Evolutionary conservation across 2,113 vertebrate genomes (phyloP).

Genomic region (Nibea coibor): DNA sequence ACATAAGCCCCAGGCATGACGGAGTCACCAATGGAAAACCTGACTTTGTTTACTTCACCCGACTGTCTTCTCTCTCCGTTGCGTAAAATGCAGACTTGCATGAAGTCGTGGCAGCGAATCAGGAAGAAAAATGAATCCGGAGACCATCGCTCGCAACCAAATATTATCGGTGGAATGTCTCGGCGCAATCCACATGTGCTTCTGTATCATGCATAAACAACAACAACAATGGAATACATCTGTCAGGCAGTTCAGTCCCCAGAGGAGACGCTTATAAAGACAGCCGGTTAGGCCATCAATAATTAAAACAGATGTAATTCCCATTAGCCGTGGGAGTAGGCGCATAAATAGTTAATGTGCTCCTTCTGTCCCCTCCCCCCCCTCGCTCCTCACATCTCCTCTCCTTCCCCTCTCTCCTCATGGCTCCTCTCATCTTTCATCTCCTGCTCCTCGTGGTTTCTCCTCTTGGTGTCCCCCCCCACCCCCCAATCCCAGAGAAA

Average conservation of each 20-base stretch:
- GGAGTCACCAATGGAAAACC: conserved; percentile 7
- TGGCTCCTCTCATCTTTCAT: conserved; percentile 32
- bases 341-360: conserved; percentile 84
- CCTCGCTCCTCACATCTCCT: conserved; percentile 48
- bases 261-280: conserved; percentile 72
- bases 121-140: conserved; percentile 14
- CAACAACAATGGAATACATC: conserved; percentile 63
- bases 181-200: conserved; percentile 28
- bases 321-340: conserved; percentile 78
- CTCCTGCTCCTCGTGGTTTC: conserved; percentile 33
- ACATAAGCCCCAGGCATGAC: conserved; percentile 19
- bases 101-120: conserved; percentile 18
- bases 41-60: conserved; percentile 21
- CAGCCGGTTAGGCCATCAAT: conserved; percentile 83
- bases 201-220: conserved; percentile 69
- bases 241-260: conserved; percentile 66
- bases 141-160: conserved; percentile 17
- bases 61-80: neutral
- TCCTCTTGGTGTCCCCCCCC: conserved; percentile 21
- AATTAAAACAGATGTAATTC: conserved; percentile 86
- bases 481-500: conserved; percentile 16
- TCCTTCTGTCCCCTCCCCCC: conserved; percentile 68
- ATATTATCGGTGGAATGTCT: conserved; percentile 16
- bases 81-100: neutral
- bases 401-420: conserved; percentile 56